Evolutionary conservation across 2,888 invertebrate genomes (phyloP), one percentile per base, ranked within the genome.

Genomic region (Limnephilus auricula): DNA sequence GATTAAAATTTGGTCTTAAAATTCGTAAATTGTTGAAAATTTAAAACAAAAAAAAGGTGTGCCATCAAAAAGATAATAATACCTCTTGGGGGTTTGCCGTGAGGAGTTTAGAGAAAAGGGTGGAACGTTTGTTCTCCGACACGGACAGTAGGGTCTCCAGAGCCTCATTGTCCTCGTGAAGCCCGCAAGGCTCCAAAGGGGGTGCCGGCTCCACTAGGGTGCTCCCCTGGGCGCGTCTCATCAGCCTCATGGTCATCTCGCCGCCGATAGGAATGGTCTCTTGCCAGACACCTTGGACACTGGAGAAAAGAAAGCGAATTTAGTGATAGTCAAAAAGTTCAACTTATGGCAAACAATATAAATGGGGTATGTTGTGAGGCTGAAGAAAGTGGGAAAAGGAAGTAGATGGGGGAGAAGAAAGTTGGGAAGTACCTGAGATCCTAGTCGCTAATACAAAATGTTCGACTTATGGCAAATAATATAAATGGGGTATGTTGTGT

Each of bases 151-250:
- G 94, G 13, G 89, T 13, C 32, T 89, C 83, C 94, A 95, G 93
- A 89, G 95, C 94, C 37, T 94, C 93, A n/a, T 94, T 93, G 5
- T 94, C 93, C 9, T 93, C 93, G 0, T 93, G 83, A 3, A 96
- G 96, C 3, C 97, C 96, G 91, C 96, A 95, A 13, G 96, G 96
- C 37, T 96, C 94, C 25, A 97, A 94, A 2, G 96, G 93, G 94
- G 97, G 95, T 94, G 97, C 95, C 95, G 96, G 93, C 96, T 96
- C 95, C 95, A 97, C 98, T 96, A 97, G 94, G 95, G 95, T 94
- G 0, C 96, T 96, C 18, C 97, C 97, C 91, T 97, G 97, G 93
- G 97, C 96, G n/a, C 98, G 97, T 93, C 97, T 97, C 97, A 99
- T 99, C 93, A 99, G 95, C 93, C 97, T 97, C 96, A 99, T 97